Evolutionary conservation across 1,140 invertebrate genomes (phyloP).

Genomic region (Cryptotermes secundus): DNA sequence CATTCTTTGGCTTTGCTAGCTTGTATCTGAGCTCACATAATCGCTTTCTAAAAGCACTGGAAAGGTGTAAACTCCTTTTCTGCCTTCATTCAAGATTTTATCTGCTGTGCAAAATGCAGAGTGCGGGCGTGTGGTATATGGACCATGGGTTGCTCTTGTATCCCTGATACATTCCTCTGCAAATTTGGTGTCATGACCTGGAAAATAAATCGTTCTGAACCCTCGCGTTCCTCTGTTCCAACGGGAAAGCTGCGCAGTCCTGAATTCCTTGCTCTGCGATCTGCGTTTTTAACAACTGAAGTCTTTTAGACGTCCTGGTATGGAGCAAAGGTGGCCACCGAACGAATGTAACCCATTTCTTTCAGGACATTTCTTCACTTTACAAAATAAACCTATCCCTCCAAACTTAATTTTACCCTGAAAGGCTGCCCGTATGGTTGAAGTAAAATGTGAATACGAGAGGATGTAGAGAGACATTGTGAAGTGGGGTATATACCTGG

Average conservation of each 20-base stretch:
- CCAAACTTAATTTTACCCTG: too few relatives aligned
- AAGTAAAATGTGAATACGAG: background rate
- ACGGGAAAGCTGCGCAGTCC: too few relatives aligned
- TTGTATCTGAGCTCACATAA: too few relatives aligned
- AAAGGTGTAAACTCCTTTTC: too few relatives aligned
- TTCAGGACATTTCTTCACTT: background rate
- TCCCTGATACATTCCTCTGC: too few relatives aligned
- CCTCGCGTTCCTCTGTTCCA: background rate
- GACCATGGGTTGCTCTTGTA: too few relatives aligned
- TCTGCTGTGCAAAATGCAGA: too few relatives aligned
- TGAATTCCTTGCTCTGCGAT: background rate
- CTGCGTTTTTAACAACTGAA: background rate
- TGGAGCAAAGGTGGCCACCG: background rate
- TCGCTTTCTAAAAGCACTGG: too few relatives aligned
- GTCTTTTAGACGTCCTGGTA: background rate
- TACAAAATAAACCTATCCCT: background rate
- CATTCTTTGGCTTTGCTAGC: too few relatives aligned
- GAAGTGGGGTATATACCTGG: background rate
- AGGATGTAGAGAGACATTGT: background rate
- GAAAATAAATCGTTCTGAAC: background rate
- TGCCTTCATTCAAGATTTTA: too few relatives aligned
- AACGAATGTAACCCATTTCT: background rate
- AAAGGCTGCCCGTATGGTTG: background rate
- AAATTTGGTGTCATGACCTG: background rate
- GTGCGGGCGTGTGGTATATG: too few relatives aligned